A percentile compares a stretch with the other conserved stretches of the same genome.
These are phyloP conservation scores for Ariopsis seemanni DNA, from an alignment of 2,113 vertebrate genomes.

Conservation along the genomic window DNA sequence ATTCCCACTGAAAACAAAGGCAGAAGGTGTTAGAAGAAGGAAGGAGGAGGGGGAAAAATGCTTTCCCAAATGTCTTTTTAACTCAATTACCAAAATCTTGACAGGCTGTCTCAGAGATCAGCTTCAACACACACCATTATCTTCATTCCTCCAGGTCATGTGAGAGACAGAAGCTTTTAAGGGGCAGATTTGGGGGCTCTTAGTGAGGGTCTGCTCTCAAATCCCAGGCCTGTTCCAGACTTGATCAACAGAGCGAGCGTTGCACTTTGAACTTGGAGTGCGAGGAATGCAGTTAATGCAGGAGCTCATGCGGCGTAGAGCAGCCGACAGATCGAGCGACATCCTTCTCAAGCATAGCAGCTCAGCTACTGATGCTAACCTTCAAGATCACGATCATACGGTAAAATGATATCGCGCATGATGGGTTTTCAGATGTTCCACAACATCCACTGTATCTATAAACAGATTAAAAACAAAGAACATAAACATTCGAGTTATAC, in stretches of 20 bases:
- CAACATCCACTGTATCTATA: too few relatives aligned
- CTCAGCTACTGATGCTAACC: conserved; percentile 3
- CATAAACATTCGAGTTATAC: too few relatives aligned
- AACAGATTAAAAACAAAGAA: too few relatives aligned
- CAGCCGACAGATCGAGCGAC: conserved; percentile 16
- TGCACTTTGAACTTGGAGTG: conserved; percentile 57
- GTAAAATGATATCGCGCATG: not conserved
- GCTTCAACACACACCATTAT: conserved; percentile 19
- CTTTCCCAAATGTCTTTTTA: conserved; percentile 19
- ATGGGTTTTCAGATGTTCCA: too few relatives aligned
- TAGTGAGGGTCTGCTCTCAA: not conserved
- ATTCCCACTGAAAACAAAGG: conserved; percentile 39
- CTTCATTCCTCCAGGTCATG: conserved; percentile 23
- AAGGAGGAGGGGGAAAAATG: not conserved
- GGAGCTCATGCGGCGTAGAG: conserved; percentile 4
- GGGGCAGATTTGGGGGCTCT: conserved; percentile 6
- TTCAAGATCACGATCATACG: not conserved
- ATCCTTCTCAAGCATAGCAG: conserved; percentile 13
- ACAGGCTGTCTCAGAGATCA: conserved; percentile 9
- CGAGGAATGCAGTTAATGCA: conserved; percentile 52
- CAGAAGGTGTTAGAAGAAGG: conserved; percentile 20
- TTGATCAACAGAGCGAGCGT: conserved; percentile 40
- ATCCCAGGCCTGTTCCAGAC: conserved; percentile 34
- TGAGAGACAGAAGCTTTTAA: conserved; percentile 14
- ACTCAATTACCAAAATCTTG: conserved; percentile 29